These are phyloP conservation scores for Synergus umbraculus DNA, from an alignment of 2,888 invertebrate species.

Conservation along the genomic window DNA sequence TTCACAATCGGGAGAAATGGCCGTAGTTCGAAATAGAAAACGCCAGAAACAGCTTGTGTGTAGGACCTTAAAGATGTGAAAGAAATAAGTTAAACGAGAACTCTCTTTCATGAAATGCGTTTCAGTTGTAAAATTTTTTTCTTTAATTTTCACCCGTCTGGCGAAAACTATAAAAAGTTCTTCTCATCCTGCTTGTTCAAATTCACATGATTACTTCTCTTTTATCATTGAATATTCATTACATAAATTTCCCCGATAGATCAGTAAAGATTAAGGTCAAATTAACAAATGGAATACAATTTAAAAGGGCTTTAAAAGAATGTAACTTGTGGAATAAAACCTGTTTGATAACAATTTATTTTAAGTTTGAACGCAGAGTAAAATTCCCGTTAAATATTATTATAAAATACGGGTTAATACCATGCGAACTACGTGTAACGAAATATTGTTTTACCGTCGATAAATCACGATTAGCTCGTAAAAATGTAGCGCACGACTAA, in stretches of 20 bases:
- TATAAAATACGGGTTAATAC: neutral
- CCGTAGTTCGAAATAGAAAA: constrained; percentile 4
- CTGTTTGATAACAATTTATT: neutral
- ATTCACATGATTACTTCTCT: neutral
- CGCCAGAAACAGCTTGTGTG: neutral
- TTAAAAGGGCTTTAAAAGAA: neutral
- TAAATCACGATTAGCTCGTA: constrained; percentile 35
- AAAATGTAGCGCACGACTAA: constrained; percentile 30
- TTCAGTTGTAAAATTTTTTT: neutral
- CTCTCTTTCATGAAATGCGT: neutral
- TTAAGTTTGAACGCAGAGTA: neutral
- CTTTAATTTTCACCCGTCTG: too few relatives aligned
- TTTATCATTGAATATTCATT: neutral
- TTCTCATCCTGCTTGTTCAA: neutral
- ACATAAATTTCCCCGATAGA: neutral
- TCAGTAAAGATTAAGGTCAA: neutral
- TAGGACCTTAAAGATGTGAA: neutral
- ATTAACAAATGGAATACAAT: neutral
- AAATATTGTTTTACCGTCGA: constrained; percentile 25
- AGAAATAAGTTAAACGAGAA: constrained; percentile 6
- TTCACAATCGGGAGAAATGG: constrained; percentile 11
- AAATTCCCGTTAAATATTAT: neutral
- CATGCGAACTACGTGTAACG: neutral
- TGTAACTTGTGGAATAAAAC: neutral
- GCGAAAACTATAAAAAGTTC: neutral